A percentile compares a stretch with the other conserved stretches of the same genome.
These are phyloP conservation scores for Stratiomys singularior DNA, from an alignment of 2,888 invertebrate genomes.

Conservation along the genomic window DNA sequence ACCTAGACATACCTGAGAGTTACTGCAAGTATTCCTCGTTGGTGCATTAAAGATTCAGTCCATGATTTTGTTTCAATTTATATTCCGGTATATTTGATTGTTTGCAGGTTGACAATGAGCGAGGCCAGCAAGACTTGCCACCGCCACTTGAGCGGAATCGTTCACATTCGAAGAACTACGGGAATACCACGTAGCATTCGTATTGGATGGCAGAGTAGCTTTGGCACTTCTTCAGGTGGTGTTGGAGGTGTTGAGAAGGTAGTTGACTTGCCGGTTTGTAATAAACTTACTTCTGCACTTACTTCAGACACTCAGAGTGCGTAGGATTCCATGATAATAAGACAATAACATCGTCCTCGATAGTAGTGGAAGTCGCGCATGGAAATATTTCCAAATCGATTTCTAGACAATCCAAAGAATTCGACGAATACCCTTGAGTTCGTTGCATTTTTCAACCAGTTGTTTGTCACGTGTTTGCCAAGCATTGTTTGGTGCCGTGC, in stretches of 20 bases:
- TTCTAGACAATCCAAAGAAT: background rate
- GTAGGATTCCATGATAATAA: too few relatives aligned
- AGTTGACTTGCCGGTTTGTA: too few relatives aligned
- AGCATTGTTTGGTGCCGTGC: too few relatives aligned
- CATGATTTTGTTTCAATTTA: constrained; percentile 31
- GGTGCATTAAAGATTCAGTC: constrained; percentile 29
- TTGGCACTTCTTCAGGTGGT: background rate
- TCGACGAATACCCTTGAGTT: constrained; percentile 17
- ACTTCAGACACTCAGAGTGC: too few relatives aligned
- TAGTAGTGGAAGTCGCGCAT: background rate
- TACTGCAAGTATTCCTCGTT: background rate
- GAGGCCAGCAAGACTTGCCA: constrained; percentile 10
- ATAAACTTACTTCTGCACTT: too few relatives aligned
- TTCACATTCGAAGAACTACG: constrained; percentile 5
- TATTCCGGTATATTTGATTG: constrained; percentile 31
- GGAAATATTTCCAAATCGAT: background rate
- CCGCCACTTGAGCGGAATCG: background rate
- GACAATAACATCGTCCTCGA: too few relatives aligned
- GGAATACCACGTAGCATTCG: background rate
- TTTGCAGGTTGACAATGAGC: constrained; percentile 35
- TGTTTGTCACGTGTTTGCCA: too few relatives aligned
- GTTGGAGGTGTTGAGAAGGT: too few relatives aligned
- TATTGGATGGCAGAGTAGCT: background rate
- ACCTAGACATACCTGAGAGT: background rate
- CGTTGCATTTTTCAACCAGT: background rate